Base-by-base conservation (phyloP, 2,797 vertebrate genomes). In the Lophotriccus pileatus region DNA sequence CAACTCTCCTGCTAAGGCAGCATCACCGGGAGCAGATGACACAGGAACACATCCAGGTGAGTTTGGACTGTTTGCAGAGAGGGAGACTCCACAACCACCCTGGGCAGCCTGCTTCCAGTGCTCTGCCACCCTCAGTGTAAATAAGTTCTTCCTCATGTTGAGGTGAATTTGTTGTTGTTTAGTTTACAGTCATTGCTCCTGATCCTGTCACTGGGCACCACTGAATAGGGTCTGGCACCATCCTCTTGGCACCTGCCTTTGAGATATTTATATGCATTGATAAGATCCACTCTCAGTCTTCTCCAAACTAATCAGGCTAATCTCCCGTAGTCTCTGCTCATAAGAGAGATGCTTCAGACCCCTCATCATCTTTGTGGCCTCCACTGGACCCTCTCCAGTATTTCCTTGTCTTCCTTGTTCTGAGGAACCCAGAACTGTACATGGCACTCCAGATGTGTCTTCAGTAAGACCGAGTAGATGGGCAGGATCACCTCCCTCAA, bases 81-180 rank as follows among this genome's bases (percentile, higher is more conserved):
- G 2, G 41, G 19, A 68, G 10, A 25, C 16, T 36, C 21, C 4
- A 25, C 0, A 1, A 5, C 2, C 10, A 37, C 36, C 32, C 5
- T 25, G 3, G 36, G 7, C 32, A 82, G 27, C 27, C 28, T 14
- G 20, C n/a, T 49, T 43, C 34, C 32, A 49, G 55, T 5, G 16
- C 16, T 50, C 64, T 76, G 7, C 9, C 43, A 63, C 11, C 6
- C 16, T 56, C 49, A 28, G 8, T 2, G 8, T 14, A 12, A 49
- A 14, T 2, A 67, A 43, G 10, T 22, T 8, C 23, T 69, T 62
- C 19, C 27, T 64, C 30, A 7, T 32, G 41, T 12, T 44, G 41
- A n/a, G 14, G 20, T 44, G 21, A 43, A 64, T 22, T 44, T 63
- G 19, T 62, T 76, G 43, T 63, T 11, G 21, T 56, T 43, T 41